Base-by-base conservation (phyloP, 1,140 invertebrate genomes). In the Bicyclus anynana region DNA sequence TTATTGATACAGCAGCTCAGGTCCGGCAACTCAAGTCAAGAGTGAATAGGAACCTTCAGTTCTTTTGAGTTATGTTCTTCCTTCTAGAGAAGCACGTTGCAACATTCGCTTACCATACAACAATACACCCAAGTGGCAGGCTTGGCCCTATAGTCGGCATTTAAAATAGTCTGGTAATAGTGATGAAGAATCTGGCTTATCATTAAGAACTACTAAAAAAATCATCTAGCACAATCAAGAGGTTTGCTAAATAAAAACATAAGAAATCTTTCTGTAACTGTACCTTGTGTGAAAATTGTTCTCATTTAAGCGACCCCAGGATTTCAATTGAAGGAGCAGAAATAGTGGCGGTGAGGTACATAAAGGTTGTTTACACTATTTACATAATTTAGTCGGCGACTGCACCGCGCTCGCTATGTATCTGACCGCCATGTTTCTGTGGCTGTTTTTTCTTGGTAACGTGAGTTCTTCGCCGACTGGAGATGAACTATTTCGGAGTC, bases 291-390 rank as follows among this genome's bases (percentile, higher is more conserved):
- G 69, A 73, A 71, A 67, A 77, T 84, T 77, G 72, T 77, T 61
- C 64, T 69, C 64, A 75, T 77, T 83, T 77, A 74, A 69, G 47
- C 65, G 69, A 72, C 74, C 70, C 69, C 69, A 80, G 74, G 69
- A 81, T 70, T 74, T 77, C 78, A 83, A 85, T 81, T 83, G 80
- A 69, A 55, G 67, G 62, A 63, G 64, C 71, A 74, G 76, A 80
- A 81, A 78, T 68, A 80, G 67, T 69, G 54, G 58, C 65, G 68
- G 53, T 65, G 60, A 67, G 44, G 56, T 76, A 70, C 74, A 83
- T 83, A 78, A 74, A 79, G 71, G 62, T 59, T 73, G 71, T 74
- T 70, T 77, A 70, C 59, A 73, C 63, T 73, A 71, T 78, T 72
- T 59, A 65, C 58, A 65, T 62, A 59, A 65, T 63, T 75, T 76